Conservation (phyloP, 2,797 vertebrate genomes). For the Benthosema pterotum region DNA sequence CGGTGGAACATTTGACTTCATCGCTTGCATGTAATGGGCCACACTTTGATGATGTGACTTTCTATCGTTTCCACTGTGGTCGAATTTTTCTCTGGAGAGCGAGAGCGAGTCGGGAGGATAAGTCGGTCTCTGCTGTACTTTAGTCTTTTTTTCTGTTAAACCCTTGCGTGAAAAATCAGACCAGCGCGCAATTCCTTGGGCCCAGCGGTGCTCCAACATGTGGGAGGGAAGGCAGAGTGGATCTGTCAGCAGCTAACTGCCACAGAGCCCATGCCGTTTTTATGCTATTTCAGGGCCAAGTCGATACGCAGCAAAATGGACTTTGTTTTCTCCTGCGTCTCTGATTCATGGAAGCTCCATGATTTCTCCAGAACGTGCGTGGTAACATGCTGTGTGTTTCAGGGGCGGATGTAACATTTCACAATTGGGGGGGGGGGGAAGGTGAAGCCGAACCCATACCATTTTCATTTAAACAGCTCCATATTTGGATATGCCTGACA, state of each 20-base stretch:
- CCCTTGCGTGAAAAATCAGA: conserved; percentile 15
- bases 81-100: conserved; percentile 22
- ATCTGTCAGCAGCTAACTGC: conserved; percentile 39
- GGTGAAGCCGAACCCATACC: too few relatives aligned
- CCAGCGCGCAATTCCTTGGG: conserved; percentile 20
- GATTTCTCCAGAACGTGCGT: neutral
- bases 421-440: too few relatives aligned
- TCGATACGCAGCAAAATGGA: conserved; percentile 5
- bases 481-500: too few relatives aligned
- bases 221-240: conserved; percentile 14
- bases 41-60: conserved; percentile 20
- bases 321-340: conserved; percentile 16
- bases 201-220: conserved; percentile 21
- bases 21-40: conserved; percentile 52
- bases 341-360: conserved; percentile 11
- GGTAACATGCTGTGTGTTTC: too few relatives aligned
- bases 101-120: conserved; percentile 19
- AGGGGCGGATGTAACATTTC: too few relatives aligned
- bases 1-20: conserved; percentile 59
- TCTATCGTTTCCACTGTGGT: conserved; percentile 47
- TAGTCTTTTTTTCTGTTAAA: conserved; percentile 40
- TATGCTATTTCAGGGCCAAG: conserved; percentile 6
- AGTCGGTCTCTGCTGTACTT: conserved; percentile 41
- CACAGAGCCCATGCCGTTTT: too few relatives aligned
- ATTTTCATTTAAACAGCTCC: too few relatives aligned